A percentile compares a stretch with the other conserved stretches of the same genome.
Evolutionary conservation across 2,888 invertebrate genomes (phyloP).

Genomic region (Rhingia rostrata): DNA sequence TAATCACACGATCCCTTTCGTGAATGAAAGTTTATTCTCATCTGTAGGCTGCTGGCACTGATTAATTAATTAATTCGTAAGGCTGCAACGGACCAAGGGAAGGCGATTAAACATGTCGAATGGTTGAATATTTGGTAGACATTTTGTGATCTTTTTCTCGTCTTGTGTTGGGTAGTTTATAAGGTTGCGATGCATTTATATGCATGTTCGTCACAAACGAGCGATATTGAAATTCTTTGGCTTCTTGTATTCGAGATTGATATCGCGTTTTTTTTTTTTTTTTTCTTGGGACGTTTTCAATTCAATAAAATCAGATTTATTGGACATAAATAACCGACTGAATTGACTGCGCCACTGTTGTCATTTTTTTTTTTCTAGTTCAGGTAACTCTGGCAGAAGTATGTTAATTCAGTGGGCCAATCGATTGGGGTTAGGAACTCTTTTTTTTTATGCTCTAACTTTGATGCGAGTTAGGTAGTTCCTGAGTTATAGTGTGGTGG

Average conservation of each 20-base stretch:
- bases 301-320: constrained; percentile 64
- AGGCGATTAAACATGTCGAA: constrained; percentile 18
- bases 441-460: too few relatives aligned
- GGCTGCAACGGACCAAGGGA: constrained; percentile 1
- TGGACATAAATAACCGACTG: constrained; percentile 58
- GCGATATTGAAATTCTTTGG: constrained; percentile 43
- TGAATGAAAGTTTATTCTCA: constrained; percentile 54
- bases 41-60: constrained; percentile 23
- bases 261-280: constrained; percentile 33
- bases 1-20: constrained; percentile 62
- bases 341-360: constrained; percentile 56
- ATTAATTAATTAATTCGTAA: constrained; percentile 70
- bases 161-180: not conserved
- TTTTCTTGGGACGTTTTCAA: constrained; percentile 23
- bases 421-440: constrained; percentile 40
- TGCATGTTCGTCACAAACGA: not conserved
- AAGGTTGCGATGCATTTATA: constrained; percentile 12
- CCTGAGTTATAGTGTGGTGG: too few relatives aligned
- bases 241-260: constrained; percentile 68
- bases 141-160: constrained; percentile 62
- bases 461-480: too few relatives aligned
- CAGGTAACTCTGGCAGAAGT: constrained; percentile 49
- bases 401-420: constrained; percentile 64
- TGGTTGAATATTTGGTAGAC: constrained; percentile 53
- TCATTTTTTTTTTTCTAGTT: constrained; percentile 44